Base-by-base conservation (phyloP, 2,113 vertebrate genomes). In the Ariopsis seemanni region DNA sequence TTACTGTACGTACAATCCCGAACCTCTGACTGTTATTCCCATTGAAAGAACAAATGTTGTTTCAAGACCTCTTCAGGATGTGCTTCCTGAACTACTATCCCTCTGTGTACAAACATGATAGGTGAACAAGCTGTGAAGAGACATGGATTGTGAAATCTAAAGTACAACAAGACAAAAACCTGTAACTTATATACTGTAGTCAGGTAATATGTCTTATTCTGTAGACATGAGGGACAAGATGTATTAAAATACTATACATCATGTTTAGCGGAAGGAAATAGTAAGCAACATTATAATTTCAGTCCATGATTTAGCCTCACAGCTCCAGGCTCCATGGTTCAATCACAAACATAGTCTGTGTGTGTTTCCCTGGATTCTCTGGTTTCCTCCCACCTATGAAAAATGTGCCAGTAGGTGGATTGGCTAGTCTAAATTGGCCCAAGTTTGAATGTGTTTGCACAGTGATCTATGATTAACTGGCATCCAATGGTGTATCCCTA, bases 1-100 rank as follows among this genome's bases (percentile, higher is more conserved):
- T 90, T 86, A 86, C 74, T 89, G 82, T 84, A 91, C 83, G 84
- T 88, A 57, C 85, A 90, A 82, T 79, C 82, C 86, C 84, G 80
- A 89, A 91, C 89, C 90, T 87, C 84, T 75, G 52, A 88, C 85
- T 91, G 84, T 69, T 53, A 87, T 30, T 58, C 78, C 48, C 53
- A 52, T 1, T 8, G 58, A 22, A 91, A 86, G 74, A 86, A 57
- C 65, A 89, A 58, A 42, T 85, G 27, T 55, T 85, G 20, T 83
- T 77, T 83, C 20, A 86, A 82, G 52, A 25, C 25, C 12, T 48
- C n/a, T 78, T 62, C 25, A 60, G 58, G 48, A 50, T 63, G 25
- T 62, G 34, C 9, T 85, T 65, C 58, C 50, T 86, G 50, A 80
- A 17, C 58, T 77, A 84, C 17, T 55, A 15, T 53, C 10, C n/a